Evolutionary conservation across 2,797 vertebrate genomes (phyloP), one percentile per base, ranked within the genome.

Genomic region (Darevskia mixta): DNA sequence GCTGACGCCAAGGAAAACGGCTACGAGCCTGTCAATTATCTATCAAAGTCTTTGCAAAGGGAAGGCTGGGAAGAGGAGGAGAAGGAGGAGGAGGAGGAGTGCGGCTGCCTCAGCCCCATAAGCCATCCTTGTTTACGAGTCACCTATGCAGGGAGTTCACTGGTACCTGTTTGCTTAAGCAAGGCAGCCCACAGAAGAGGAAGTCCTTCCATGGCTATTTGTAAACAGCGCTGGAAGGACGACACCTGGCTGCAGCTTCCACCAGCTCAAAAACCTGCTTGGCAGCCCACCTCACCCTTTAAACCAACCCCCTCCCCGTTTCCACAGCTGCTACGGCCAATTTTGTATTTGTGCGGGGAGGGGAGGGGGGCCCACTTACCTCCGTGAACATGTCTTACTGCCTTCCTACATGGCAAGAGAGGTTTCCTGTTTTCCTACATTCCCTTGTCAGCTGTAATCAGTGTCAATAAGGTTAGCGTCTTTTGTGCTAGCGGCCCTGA

Each of bases 121-220:
- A 88, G 61, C 49, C 87, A 55, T 69, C 75, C 88, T 82, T 7
- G 0, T 92, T 94, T 90, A 88, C 61, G 73, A 92, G 82, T 35
- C 64, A 4, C 27, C 90, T 76, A 71, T 67, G 83, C 77, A 88
- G 80, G 55, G 90, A 85, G 27, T 43, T 85, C 61, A 88, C 20
- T 86, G 6, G 0, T 64, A 90, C 58, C 64, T 72, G 78, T 87
- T 85, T 76, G 43, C 73, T 78, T 38, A 66, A 13, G 1, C 0
- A 43, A 91, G 58, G 32, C 76, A 91, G 77, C 32, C 87, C 78
- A 79, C 79, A 58, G 79, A 85, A 78, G 77, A 79, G n/a, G 67
- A 73, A 79, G 18, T 55, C 88, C 61, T 1, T 85, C 79, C 71
- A 82, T 77, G 89, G 69, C 0, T 0, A 88, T 82, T 77, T 86